Percentiles rank a stretch among this genome's conserved stretches.
Evolutionary conservation across 2,113 vertebrate genomes (phyloP).

Genomic region (Petromus typicus): DNA sequence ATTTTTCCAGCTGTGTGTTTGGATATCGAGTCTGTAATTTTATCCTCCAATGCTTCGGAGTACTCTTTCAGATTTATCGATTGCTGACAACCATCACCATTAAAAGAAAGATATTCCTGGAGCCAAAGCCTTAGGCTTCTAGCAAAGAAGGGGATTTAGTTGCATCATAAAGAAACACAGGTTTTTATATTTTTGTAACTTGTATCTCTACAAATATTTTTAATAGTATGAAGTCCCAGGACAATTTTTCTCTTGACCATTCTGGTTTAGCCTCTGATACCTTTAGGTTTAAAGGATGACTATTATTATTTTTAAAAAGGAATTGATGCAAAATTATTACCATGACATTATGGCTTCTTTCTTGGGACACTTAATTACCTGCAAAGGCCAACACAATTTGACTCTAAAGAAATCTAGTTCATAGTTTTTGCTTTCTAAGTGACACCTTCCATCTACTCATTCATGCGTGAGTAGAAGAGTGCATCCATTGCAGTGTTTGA

Average conservation of each 20-base stretch:
- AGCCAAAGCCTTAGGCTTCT: not conserved
- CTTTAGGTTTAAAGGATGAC: not conserved
- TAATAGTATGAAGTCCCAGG: not conserved
- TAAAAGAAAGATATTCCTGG: conserved; percentile 47
- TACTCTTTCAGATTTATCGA: conserved; percentile 62
- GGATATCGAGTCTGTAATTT: conserved; percentile 75
- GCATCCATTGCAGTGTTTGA: not conserved
- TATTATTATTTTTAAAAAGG: not conserved
- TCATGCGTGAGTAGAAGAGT: not conserved
- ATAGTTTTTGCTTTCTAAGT: not conserved
- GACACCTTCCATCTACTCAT: not conserved
- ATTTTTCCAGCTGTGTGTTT: conserved; percentile 58
- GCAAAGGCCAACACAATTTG: not conserved
- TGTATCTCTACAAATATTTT: not conserved
- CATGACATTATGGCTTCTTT: not conserved
- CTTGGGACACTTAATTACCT: not conserved
- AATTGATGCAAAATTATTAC: not conserved
- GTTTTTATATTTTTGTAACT: not conserved
- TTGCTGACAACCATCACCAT: conserved; percentile 43
- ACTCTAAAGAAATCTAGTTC: not conserved
- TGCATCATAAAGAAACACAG: not conserved
- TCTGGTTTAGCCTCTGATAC: not conserved
- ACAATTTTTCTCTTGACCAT: not conserved
- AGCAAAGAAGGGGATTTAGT: not conserved
- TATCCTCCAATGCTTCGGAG: conserved; percentile 65